Evolutionary conservation across 2,888 invertebrate species (phyloP), one percentile per base, ranked within the genome.

Genomic region (Tetanocera ferruginea): DNA sequence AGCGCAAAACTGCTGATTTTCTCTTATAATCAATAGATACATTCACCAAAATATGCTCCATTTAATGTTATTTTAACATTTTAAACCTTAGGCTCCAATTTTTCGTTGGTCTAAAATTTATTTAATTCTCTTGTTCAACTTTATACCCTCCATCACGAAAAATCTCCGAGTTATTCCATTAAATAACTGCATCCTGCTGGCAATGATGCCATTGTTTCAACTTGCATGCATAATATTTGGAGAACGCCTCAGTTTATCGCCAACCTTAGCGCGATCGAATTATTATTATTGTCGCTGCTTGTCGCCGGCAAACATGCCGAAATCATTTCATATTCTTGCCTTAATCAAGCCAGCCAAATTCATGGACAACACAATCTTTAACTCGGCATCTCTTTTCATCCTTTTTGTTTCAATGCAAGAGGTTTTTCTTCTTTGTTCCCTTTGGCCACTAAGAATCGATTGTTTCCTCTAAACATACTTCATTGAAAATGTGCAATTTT

Each of bases 211-310:
- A 28, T 31, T 67, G 37, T 25, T 55, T 9, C 62, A 62, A 28
- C n/a, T 17, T 60, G 66, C 71, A 17, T 72, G 76, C 70, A 43
- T 62, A 49, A 34, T 34, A 19, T 34, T 64, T 31, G 31, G 84
- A 83, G 85, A 83, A 86, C 82, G 84, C 84, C 86, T 55, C n/a
- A 55, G 19, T 11, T 85, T 85, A 86, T 85, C 85, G 83, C 81
- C 83, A 81, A 83, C 83, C 82, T 84, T 84, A 84, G 84, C 83
- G 84, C 86, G 85, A 86, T 85, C 85, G 86, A 86, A 86, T 85
- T 86, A 86, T 86, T 86, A 85, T 86, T 86, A 85, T 85, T 85
- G 86, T 85, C 84, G 83, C 80, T 78, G 49, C 34, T 67, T 67
- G 78, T 76, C 79, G 69, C 76, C 51, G 72, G 57, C 51, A 62